Evolutionary conservation across 2,113 vertebrate genomes (phyloP).

Genomic region (Ptilorrhoa leucosticta): DNA sequence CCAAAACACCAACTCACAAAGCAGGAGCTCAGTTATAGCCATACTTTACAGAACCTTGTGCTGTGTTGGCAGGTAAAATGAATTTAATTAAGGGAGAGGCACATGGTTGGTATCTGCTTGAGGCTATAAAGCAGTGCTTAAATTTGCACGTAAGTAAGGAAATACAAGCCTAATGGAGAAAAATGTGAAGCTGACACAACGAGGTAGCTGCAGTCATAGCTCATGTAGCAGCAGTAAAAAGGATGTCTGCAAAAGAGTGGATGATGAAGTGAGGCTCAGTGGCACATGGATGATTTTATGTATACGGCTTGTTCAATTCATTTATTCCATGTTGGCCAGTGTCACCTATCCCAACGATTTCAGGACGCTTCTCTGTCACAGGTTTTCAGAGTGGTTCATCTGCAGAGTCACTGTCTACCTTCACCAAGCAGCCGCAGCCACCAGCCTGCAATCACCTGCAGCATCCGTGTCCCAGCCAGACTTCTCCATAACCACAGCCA

Average conservation of each 20-base stretch:
- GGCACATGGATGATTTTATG: rapidly evolving
- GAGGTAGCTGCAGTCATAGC: not conserved
- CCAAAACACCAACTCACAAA: not conserved
- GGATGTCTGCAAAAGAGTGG: not conserved
- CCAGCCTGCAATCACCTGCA: not conserved
- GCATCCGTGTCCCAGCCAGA: not conserved
- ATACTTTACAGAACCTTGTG: not conserved
- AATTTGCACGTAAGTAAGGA: not conserved
- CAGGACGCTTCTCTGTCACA: not conserved
- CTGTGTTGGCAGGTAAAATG: not conserved
- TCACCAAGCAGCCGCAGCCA: not conserved
- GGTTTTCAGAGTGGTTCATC: not conserved
- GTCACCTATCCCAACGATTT: not conserved
- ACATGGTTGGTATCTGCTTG: not conserved
- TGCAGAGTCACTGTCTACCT: not conserved
- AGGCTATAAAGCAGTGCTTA: not conserved
- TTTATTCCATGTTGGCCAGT: not conserved
- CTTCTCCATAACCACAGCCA: not conserved
- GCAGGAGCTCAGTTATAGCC: not conserved
- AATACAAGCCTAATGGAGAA: not conserved
- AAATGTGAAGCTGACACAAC: not conserved
- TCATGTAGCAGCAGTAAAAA: not conserved
- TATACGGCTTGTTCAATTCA: not conserved
- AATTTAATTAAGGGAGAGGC: not conserved
- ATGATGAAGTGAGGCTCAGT: not conserved